Conservation (phyloP, 2,113 vertebrate species). For the Aldabrachelys gigantea region DNA sequence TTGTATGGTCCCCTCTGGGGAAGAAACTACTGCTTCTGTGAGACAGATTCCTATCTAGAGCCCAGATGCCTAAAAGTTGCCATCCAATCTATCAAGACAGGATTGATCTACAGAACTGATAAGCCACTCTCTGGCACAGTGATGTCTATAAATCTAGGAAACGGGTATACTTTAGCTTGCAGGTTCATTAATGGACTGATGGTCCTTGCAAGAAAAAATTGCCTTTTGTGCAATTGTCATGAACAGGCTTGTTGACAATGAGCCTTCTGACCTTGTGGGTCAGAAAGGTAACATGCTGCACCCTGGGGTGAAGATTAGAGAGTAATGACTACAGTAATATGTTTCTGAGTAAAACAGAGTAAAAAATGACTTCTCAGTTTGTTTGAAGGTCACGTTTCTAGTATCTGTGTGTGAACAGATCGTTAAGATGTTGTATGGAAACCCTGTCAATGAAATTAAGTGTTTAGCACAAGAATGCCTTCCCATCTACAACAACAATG, state of each 20-base stretch:
- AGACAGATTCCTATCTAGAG: neutral
- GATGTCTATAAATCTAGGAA: constrained; percentile 62
- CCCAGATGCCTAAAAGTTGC: neutral
- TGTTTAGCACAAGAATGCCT: fast-evolving
- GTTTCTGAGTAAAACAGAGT: neutral
- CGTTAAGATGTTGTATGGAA: neutral
- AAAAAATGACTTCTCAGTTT: neutral
- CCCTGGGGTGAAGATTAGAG: neutral
- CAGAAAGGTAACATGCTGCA: neutral
- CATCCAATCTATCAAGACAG: neutral
- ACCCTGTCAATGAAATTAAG: neutral
- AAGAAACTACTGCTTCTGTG: neutral
- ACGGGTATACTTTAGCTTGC: constrained; percentile 43
- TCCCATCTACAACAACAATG: fast-evolving
- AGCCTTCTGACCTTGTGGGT: constrained; percentile 51
- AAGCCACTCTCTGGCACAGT: constrained; percentile 13
- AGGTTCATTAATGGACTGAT: constrained; percentile 59
- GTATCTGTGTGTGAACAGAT: neutral
- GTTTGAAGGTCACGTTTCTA: constrained; percentile 19
- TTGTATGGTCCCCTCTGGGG: neutral
- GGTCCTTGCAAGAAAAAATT: constrained; percentile 70
- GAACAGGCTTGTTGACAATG: constrained; percentile 67
- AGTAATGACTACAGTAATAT: constrained; percentile 5
- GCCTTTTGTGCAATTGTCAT: constrained; percentile 62
- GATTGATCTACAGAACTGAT: constrained; percentile 3